These are phyloP conservation scores for Megaceryle torquata DNA, from an alignment of 2,113 vertebrate genomes.

Conservation along the genomic window DNA sequence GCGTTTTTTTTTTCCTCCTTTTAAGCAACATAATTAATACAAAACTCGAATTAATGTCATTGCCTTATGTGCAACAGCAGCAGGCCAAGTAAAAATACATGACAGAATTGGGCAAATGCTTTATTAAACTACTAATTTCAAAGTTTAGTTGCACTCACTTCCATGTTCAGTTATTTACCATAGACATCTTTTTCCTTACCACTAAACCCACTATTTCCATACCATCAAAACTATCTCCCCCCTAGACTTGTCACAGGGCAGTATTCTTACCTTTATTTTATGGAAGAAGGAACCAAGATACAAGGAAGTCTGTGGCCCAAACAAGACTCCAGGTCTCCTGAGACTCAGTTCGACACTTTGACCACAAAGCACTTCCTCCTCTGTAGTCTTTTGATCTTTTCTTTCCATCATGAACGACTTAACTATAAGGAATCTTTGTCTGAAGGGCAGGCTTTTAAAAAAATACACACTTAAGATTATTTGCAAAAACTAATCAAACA, in stretches of 20 bases:
- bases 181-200: neutral
- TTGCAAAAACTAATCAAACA: neutral
- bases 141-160: neutral
- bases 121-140: neutral
- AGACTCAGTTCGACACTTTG: neutral
- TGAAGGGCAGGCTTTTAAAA: neutral
- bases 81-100: neutral
- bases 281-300: neutral
- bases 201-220: neutral
- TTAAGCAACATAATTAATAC: neutral
- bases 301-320: neutral
- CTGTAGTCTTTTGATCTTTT: neutral
- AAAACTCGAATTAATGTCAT: neutral
- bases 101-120: neutral
- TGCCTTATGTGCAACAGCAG: neutral
- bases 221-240: neutral
- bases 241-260: neutral
- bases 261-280: neutral
- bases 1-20: neutral
- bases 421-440: neutral
- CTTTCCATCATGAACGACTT: neutral
- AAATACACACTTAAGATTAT: neutral
- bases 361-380: neutral
- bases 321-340: neutral
- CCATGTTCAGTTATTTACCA: neutral